Percentiles rank a stretch among this genome's conserved stretches.
Conservation (phyloP, 1,140 invertebrate species). For the Pemphigus obesinymphae region DNA sequence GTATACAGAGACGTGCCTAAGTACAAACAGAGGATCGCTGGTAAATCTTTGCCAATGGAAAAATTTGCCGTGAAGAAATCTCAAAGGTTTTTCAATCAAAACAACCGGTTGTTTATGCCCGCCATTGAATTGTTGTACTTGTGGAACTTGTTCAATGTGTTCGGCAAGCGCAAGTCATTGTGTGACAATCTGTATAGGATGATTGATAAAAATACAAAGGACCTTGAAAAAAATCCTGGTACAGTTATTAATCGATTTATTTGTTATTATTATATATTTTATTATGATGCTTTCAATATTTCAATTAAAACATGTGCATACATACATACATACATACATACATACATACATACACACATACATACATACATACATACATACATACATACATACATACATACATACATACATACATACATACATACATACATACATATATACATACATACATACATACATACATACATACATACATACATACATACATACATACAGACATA, state of each 20-base stretch:
- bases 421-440: too few relatives aligned
- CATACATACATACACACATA: too few relatives aligned
- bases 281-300: too few relatives aligned
- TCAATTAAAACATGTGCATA: too few relatives aligned
- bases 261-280: neutral
- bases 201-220: slow-evolving; percentile 62
- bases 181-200: slow-evolving; percentile 66
- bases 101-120: slow-evolving; percentile 70
- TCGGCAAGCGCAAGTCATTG: slow-evolving; percentile 66
- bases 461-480: too few relatives aligned
- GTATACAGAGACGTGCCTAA: slow-evolving; percentile 65
- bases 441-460: too few relatives aligned
- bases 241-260: slow-evolving; percentile 40
- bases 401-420: too few relatives aligned
- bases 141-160: slow-evolving; percentile 87
- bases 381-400: too few relatives aligned
- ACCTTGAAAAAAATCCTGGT: slow-evolving; percentile 50
- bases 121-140: slow-evolving; percentile 84
- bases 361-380: too few relatives aligned
- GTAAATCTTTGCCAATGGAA: slow-evolving; percentile 93
- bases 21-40: slow-evolving; percentile 85
- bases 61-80: slow-evolving; percentile 88
- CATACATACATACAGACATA: too few relatives aligned
- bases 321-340: too few relatives aligned
- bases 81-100: slow-evolving; percentile 70